Conservation (phyloP, 2,888 invertebrate species). For the Emmelina monodactyla region DNA sequence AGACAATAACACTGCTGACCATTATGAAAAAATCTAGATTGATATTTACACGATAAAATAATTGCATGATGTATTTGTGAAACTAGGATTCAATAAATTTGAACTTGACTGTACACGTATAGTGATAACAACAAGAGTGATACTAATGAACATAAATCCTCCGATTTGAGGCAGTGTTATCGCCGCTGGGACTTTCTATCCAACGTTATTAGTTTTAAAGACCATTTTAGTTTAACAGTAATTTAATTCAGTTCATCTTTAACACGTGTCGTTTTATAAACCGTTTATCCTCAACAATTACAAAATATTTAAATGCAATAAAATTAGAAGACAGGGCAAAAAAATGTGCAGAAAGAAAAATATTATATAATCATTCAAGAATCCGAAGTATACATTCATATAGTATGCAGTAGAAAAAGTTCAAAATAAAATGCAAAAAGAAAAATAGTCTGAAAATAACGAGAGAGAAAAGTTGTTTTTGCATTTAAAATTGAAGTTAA, state of each 20-base stretch:
- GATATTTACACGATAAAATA: constrained; percentile 25
- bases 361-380: neutral
- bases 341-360: no score
- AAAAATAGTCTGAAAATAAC: constrained; percentile 31
- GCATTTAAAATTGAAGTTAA: constrained; percentile 29
- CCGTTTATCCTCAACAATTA: neutral
- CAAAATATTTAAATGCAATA: neutral
- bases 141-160: no score
- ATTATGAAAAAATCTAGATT: constrained; percentile 25
- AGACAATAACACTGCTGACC: constrained; percentile 52
- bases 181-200: neutral
- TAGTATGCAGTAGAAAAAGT: constrained; percentile 25
- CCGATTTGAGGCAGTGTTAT: constrained; percentile 2
- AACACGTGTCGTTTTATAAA: neutral
- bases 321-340: neutral
- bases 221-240: no score
- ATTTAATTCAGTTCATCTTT: no score
- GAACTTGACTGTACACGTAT: no score
- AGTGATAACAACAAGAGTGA: neutral
- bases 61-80: no score
- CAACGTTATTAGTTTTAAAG: no score
- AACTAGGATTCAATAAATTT: no score
- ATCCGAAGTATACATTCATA: constrained; percentile 5
- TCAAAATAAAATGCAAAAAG: constrained; percentile 34
- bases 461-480: constrained; percentile 29